A percentile compares a stretch with the other conserved stretches of the same genome.
phyloP scores from a whole-genome alignment of 2,888 invertebrate genomes.

The Tiliacea citrago region DNA sequence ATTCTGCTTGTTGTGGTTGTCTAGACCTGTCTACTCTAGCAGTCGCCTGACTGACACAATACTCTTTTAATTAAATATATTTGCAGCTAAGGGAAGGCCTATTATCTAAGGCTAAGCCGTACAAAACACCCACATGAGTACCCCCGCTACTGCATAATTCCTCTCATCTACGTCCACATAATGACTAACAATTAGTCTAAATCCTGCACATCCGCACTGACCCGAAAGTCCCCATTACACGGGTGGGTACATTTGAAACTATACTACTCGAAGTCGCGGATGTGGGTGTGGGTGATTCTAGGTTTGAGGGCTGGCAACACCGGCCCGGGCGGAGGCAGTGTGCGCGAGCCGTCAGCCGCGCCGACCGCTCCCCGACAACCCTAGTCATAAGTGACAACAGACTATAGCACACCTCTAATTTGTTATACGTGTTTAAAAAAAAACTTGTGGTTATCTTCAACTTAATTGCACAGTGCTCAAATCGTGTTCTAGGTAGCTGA shows the following conservation, averaged over 20 bases:
- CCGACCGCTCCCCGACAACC: constrained; percentile 78
- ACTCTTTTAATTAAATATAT: background rate
- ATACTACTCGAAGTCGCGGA: constrained; percentile 54
- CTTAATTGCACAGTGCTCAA: constrained; percentile 57
- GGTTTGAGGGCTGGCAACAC: constrained; percentile 78
- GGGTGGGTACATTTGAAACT: constrained; percentile 71
- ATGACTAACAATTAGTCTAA: constrained; percentile 71
- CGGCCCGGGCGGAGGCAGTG: constrained; percentile 88
- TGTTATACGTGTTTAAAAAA: constrained; percentile 72
- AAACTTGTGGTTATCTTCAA: constrained; percentile 62
- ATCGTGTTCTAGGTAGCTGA: constrained; percentile 33
- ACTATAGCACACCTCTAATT: constrained; percentile 72
- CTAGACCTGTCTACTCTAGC: too few relatives aligned
- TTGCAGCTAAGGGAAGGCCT: background rate
- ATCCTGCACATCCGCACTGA: constrained; percentile 67
- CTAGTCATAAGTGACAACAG: constrained; percentile 71
- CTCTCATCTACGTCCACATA: constrained; percentile 52
- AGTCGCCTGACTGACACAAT: background rate
- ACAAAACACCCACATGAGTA: constrained; percentile 22
- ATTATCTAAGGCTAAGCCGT: constrained; percentile 6
- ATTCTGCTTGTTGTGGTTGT: background rate
- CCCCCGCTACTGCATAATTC: constrained; percentile 27
- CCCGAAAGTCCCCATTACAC: constrained; percentile 69
- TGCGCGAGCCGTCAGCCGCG: constrained; percentile 85
- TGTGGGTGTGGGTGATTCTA: constrained; percentile 45